Conservation (phyloP, 2,888 invertebrate genomes). For the Caenorhabditis sp. region DNA sequence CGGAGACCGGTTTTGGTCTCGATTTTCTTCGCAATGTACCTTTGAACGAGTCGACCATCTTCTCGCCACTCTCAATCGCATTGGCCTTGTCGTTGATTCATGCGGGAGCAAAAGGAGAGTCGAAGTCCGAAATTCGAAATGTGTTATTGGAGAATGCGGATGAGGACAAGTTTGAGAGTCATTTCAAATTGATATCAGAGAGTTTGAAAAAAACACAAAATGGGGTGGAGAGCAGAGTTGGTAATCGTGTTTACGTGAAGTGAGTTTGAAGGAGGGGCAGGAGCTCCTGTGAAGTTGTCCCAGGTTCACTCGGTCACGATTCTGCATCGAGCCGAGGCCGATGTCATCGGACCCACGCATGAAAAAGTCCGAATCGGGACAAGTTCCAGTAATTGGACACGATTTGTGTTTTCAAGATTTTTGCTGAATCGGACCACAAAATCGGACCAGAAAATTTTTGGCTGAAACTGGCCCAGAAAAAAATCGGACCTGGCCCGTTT, state of each 20-base stretch:
- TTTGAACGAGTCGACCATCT: constrained; percentile 24
- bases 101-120: constrained; percentile 18
- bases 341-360: too few relatives aligned
- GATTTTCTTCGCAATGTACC: constrained; percentile 19
- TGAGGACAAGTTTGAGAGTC: constrained; percentile 36
- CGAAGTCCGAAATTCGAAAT: constrained; percentile 19
- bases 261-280: constrained; percentile 11
- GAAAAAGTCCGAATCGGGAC: too few relatives aligned
- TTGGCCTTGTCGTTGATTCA: constrained; percentile 24
- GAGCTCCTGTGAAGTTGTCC: not conserved
- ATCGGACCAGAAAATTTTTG: too few relatives aligned
- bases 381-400: too few relatives aligned
- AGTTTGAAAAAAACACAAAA: constrained; percentile 9
- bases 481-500: too few relatives aligned
- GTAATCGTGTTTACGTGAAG: constrained; percentile 26
- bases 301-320: too few relatives aligned
- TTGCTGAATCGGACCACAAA: too few relatives aligned
- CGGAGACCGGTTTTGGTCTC: constrained; percentile 34
- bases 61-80: constrained; percentile 32
- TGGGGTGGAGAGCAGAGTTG: constrained; percentile 22
- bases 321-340: too few relatives aligned
- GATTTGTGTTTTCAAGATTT: too few relatives aligned
- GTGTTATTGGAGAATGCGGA: constrained; percentile 20
- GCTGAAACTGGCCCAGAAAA: too few relatives aligned
- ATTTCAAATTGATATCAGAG: constrained; percentile 28